Base-by-base conservation (phyloP, 2,113 vertebrate genomes). In the Scortum barcoo region DNA sequence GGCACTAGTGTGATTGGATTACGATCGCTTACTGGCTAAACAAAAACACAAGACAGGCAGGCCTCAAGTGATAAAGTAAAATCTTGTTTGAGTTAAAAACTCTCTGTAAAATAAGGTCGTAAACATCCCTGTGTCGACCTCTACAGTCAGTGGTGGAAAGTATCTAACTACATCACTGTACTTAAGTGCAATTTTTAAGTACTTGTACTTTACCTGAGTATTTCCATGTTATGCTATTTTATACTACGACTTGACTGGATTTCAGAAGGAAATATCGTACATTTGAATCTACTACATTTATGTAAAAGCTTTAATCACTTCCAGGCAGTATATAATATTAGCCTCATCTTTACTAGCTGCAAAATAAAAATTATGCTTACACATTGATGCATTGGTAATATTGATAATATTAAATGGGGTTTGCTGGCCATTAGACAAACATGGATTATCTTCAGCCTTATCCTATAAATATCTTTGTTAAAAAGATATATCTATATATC, bases 1-100 rank as follows among this genome's bases (percentile, higher is more conserved):
- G 82, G 72, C 48, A 48, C 68, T 22, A 7, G 0, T 56, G 78
- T 70, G 71, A 90, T 78, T 78, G 78, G 81, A 88, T 90, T 85
- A 92, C 1, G 7, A 40, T 26, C 67, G 76, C 51, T 81, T 81
- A 85, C 65, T 38, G 36, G 11, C 76, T 62, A 7, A 57, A 68
- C 42, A 57, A 71, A 58, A 51, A 73, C 36, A 65, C 28, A 40
- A 62, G 58, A 61, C 20, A 44, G 33, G 40, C 42, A 5, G 46
- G 30, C 12, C 62, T 44, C 5, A 58, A 36, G 57, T 33, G 28
- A 33, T 20, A 28, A 30, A 4, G 33, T 36, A 36, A 36, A 36
- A 36, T 36, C 33, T 36, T 36, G 4, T 24, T 53, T n/a, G 7
- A 26, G 9, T 44, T 72, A 42, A 50, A 44, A 44, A 33, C 40